These are phyloP conservation scores for Watersipora subatra DNA, from an alignment of 1,140 invertebrate genomes.

Conservation along the genomic window DNA sequence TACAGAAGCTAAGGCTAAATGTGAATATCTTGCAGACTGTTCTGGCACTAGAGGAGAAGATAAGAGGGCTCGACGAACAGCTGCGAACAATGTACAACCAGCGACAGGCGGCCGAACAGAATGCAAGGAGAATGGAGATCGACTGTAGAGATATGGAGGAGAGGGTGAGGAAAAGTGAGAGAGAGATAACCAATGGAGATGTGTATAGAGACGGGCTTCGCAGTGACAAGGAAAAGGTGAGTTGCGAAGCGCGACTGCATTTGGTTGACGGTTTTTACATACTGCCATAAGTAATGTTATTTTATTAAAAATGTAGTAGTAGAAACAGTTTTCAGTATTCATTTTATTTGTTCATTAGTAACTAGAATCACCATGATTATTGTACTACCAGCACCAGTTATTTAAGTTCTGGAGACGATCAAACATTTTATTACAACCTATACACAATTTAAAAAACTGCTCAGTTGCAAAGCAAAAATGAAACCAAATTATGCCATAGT, in stretches of 20 bases:
- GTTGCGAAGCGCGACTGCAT: conserved; percentile 2
- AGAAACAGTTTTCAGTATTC: neutral
- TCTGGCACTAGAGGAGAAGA: conserved; percentile 25
- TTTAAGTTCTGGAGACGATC: too few species aligned
- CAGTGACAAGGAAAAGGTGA: conserved; percentile 34
- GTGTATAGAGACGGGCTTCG: conserved; percentile 32
- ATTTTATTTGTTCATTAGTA: neutral
- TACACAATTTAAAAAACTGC: too few species aligned
- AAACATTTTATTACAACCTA: too few species aligned
- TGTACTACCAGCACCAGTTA: too few species aligned
- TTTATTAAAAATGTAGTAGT: neutral
- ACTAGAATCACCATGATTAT: neutral
- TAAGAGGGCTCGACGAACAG: conserved; percentile 29
- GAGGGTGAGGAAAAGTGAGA: conserved; percentile 25
- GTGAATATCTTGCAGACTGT: conserved; percentile 24
- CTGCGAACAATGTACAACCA: conserved; percentile 28
- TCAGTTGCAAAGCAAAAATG: too few species aligned
- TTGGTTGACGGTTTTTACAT: neutral
- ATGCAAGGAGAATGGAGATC: conserved; percentile 23
- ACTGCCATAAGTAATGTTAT: neutral
- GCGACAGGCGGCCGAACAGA: conserved; percentile 19
- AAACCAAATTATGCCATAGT: too few species aligned
- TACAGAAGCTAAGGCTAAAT: too few species aligned
- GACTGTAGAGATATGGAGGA: conserved; percentile 24
- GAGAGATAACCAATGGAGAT: conserved; percentile 33